These are phyloP conservation scores for Cyanocitta stelleri DNA, from an alignment of 2,113 vertebrate genomes.

Conservation along the genomic window DNA sequence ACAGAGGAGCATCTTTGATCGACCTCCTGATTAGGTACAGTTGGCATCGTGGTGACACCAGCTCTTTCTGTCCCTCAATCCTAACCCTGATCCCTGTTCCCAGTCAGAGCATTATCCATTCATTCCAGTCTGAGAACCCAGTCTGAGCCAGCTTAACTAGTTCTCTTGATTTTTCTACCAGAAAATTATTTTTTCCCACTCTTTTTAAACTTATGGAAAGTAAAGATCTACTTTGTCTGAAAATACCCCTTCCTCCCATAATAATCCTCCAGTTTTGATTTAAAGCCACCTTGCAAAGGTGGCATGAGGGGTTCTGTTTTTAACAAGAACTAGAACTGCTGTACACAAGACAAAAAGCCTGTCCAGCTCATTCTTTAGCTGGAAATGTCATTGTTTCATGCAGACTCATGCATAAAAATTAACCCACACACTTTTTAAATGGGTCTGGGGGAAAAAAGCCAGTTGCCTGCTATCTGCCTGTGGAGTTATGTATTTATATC, in stretches of 20 bases:
- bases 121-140: not conserved
- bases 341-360: not conserved
- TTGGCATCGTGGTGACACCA: accelerated
- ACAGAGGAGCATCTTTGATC: not conserved
- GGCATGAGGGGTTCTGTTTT: not conserved
- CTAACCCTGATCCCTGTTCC: not conserved
- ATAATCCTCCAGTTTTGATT: not conserved
- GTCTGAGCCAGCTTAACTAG: not conserved
- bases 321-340: not conserved
- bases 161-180: not conserved
- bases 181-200: accelerated
- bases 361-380: not conserved
- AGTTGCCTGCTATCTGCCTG: not conserved
- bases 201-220: not conserved
- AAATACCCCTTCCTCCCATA: not conserved
- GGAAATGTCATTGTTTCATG: not conserved
- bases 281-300: not conserved
- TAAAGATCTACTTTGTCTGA: not conserved
- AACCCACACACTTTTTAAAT: not conserved
- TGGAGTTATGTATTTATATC: not conserved
- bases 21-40: not conserved
- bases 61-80: not conserved
- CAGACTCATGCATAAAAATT: not conserved
- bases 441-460: not conserved
- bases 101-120: not conserved